Base-by-base conservation (phyloP, 2,888 invertebrate species). In the Ommatoiulus sabulosus region DNA sequence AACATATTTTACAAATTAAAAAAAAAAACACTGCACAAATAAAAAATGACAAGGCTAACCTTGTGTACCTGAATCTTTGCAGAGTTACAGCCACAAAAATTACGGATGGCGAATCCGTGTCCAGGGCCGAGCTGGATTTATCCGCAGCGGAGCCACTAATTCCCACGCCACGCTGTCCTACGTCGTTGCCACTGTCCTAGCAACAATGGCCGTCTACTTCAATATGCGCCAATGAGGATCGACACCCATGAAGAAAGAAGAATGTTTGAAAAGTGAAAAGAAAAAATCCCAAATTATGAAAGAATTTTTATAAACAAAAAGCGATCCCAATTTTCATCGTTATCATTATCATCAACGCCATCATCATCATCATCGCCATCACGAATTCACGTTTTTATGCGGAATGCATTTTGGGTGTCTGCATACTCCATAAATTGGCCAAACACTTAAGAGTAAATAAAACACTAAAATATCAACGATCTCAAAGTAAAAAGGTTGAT, bases 21-120 rank as follows among this genome's bases (percentile, higher is more conserved):
- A 35, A 35, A 35, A 35, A 80, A 86, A 86, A 86, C 7, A 8
- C 44, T 44, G n/a, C n/a, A 35, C 35, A 35, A 35, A 35, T 35
- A 35, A 35, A 35, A 35, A 35, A 57, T 88, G n/a, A 52, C 5
- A 44, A 43, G 8, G 17, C 80, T 48, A 89, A 63, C 20, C 87
- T 57, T 5, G 3, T 72, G 24, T 44, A 10, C 24, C 63, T 80
- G 12, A 43, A 24, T 89, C 20, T 43, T 48, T 20, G 15, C 87
- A 89, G 88, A 89, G 88, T 46, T 89, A 89, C 89, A 88, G 87
- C 20, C 89, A 89, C 88, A 86, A 89, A 57, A 89, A 89, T n/a
- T 89, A 72, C 20, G 88, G 89, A 17, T 86, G 86, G 63, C 48
- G 86, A 85, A 86, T 88, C 44, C 88, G 88, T 5, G 86, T 89